Conservation (phyloP, 2,797 vertebrate species). For the Tiaroga cobitis region DNA sequence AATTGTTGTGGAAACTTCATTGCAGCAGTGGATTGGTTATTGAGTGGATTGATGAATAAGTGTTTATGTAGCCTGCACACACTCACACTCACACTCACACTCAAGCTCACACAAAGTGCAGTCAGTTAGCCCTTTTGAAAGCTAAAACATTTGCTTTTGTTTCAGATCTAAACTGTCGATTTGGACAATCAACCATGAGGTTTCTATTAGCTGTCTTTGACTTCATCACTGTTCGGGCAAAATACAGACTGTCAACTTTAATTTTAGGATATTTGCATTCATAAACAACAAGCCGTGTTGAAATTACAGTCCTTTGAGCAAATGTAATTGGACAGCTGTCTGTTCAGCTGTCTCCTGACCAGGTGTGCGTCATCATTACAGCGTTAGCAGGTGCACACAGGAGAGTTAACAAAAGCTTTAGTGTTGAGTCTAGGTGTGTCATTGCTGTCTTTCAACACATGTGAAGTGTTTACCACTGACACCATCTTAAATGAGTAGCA, state of each 20-base stretch:
- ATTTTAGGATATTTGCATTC: conserved; percentile 32
- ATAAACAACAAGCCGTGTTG: conserved; percentile 22
- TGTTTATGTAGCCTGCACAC: not conserved
- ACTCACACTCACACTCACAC: not conserved
- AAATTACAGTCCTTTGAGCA: conserved; percentile 9
- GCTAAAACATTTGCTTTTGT: conserved; percentile 10
- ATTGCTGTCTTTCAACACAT: conserved; percentile 1
- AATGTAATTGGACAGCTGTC: conserved; percentile 40
- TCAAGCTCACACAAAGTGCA: not conserved
- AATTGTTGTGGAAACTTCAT: not conserved
- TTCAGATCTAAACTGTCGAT: not conserved
- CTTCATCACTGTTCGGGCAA: not conserved
- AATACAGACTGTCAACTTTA: conserved; percentile 19
- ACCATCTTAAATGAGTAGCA: not conserved
- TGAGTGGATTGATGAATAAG: not conserved
- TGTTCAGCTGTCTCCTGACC: conserved; percentile 36
- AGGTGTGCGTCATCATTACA: conserved; percentile 42
- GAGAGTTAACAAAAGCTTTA: conserved; percentile 33
- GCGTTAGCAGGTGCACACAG: not conserved
- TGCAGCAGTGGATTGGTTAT: not conserved
- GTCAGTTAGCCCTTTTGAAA: not conserved
- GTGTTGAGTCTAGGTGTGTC: conserved; percentile 32
- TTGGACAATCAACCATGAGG: conserved; percentile 11
- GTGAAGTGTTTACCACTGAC: conserved; percentile 16
- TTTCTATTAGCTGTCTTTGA: conserved; percentile 25